Conservation (phyloP, 2,113 vertebrate species). For the Alethe diademata region DNA sequence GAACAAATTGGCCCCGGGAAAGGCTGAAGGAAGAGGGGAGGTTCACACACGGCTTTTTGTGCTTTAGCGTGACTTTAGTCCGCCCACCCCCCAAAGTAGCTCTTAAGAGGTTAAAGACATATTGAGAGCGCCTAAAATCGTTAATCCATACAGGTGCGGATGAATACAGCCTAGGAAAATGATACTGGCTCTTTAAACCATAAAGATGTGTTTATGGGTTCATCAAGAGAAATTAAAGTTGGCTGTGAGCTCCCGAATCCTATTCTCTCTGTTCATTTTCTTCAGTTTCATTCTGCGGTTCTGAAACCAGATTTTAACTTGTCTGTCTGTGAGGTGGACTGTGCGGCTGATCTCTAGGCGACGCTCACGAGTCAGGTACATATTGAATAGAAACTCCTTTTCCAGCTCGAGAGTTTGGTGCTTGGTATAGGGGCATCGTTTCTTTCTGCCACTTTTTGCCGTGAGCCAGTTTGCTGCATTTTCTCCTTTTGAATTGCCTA, state of each 20-base stretch:
- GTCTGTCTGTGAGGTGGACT: conserved; percentile 98
- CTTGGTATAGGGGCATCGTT: conserved; percentile 98
- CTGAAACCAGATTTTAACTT: conserved; percentile 99
- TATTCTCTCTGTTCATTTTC: conserved; percentile 99
- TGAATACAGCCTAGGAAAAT: conserved; percentile 69
- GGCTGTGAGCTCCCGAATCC: conserved; percentile 96
- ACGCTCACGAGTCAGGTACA: conserved; percentile 99
- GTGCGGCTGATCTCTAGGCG: conserved; percentile 99
- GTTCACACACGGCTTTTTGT: conserved; percentile 32
- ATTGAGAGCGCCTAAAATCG: conserved; percentile 48
- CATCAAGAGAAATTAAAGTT: conserved; percentile 98
- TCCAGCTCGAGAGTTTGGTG: conserved; percentile 99
- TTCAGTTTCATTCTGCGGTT: conserved; percentile 99
- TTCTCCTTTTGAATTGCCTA: conserved; percentile 88
- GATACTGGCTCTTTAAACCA: conserved; percentile 67
- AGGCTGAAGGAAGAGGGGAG: neutral
- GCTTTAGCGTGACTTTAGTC: conserved; percentile 63
- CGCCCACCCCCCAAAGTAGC: conserved; percentile 23
- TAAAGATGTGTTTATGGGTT: conserved; percentile 69
- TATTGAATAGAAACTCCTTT: conserved; percentile 99
- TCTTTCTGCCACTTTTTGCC: conserved; percentile 97
- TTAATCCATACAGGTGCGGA: conserved; percentile 75
- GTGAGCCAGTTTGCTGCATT: conserved; percentile 95
- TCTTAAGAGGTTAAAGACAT: conserved; percentile 63
- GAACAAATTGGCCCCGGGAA: neutral